Evolutionary conservation across 2,888 invertebrate species (phyloP), one percentile per base, ranked within the genome.

Genomic region (Agrochola lota): DNA sequence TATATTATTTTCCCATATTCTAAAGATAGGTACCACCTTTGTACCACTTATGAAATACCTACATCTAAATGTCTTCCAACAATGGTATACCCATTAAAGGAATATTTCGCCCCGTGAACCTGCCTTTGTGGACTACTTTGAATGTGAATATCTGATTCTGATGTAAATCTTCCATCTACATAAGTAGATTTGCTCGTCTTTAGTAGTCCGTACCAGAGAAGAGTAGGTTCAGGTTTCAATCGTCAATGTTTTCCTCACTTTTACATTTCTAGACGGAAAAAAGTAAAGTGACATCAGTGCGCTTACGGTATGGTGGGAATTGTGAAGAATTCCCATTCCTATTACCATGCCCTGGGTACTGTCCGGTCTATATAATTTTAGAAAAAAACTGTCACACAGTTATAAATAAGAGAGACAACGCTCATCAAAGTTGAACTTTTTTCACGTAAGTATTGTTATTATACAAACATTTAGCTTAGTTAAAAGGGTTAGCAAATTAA

Each of bases 111-210:
- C 30, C 83, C 59, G 60, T 57, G 60, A 64, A 69, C 57, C 35
- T 52, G 60, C 52, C 52, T 83, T 68, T 49, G 67, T 30, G 67
- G 30, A 71, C 26, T 60, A 74, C 62, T 74, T 67, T 71, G 71
- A 80, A 84, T 75, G 59, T 71, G 80, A 75, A 71, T 49, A 73
- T 78, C 79, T 78, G 79, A 70, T 85, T 82, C 60, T 46, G 60
- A 83, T 81, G 85, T 72, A 76, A 81, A 85, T 83, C 71, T 64
- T 23, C 30, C 4, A 85, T 85, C 62, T 80, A 62, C 55, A 66
- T 83, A 73, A 70, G 66, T 68, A 71, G 68, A 55, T 82, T 68
- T 9, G n/a, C 17, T 30, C 46, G 20, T 68, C 17, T 23, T 15
- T 43, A 35, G 26, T 35, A 55, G 20, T 69, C 15, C 35, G 5